Evolutionary conservation across 2,797 vertebrate genomes (phyloP).

Genomic region (Onychomys leucogaster): DNA sequence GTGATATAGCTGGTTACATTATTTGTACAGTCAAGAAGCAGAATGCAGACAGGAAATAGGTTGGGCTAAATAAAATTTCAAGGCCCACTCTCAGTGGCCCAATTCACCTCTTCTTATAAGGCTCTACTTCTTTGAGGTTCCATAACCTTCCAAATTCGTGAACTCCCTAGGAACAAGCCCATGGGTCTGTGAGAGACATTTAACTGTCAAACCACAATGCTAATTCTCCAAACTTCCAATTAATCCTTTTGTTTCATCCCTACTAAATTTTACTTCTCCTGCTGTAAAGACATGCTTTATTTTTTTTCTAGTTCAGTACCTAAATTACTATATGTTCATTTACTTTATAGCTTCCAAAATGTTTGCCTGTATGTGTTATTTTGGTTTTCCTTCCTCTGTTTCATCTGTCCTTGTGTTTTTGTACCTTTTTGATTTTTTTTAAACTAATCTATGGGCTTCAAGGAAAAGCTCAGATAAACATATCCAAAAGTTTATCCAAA

Average conservation of each 20-base stretch:
- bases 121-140: neutral
- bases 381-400: neutral
- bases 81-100: neutral
- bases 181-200: neutral
- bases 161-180: neutral
- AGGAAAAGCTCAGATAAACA: neutral
- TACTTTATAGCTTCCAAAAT: constrained; percentile 36
- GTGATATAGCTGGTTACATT: neutral
- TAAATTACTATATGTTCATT: constrained; percentile 1
- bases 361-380: neutral
- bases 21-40: neutral
- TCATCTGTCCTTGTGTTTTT: neutral
- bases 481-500: constrained; percentile 22
- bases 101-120: neutral
- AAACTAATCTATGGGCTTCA: neutral
- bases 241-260: neutral
- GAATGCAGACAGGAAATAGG: neutral
- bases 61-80: neutral
- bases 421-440: neutral
- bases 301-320: neutral
- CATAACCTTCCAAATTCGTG: neutral
- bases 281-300: neutral
- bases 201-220: neutral
- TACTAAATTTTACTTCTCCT: neutral
- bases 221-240: neutral